Conservation (phyloP, 2,797 vertebrate species). For the Peromyscus eremicus region DNA sequence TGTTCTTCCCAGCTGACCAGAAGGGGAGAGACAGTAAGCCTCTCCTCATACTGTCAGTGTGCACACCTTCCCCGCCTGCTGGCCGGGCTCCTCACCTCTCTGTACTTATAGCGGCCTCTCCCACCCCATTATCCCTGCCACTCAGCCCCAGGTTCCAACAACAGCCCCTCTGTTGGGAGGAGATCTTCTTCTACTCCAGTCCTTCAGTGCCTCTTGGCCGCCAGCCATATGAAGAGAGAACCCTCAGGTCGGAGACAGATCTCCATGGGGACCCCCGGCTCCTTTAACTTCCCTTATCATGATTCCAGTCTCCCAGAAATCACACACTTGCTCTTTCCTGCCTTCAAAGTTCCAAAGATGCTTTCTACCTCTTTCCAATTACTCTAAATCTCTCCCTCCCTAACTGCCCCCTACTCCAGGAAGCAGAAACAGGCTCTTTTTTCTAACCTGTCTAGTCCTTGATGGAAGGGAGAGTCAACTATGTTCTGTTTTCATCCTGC, state of each 20-base stretch:
- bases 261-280: neutral
- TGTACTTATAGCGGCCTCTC: neutral
- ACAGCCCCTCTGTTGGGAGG: neutral
- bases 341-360: neutral
- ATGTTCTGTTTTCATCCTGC: neutral
- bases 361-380: neutral
- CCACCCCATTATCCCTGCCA: neutral
- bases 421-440: neutral
- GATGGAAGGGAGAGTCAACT: neutral
- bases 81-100: neutral
- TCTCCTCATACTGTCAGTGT: neutral
- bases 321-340: neutral
- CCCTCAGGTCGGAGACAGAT: neutral
- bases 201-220: neutral
- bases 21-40: neutral
- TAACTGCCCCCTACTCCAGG: neutral
- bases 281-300: neutral
- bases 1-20: slow-evolving; percentile 89
- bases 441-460: neutral
- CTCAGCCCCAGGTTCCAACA: neutral
- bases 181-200: neutral
- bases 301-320: neutral
- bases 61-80: neutral
- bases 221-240: neutral
- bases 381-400: neutral